These are phyloP conservation scores for Drosophila greeni DNA, from an alignment of 2,888 invertebrate species.

Conservation along the genomic window DNA sequence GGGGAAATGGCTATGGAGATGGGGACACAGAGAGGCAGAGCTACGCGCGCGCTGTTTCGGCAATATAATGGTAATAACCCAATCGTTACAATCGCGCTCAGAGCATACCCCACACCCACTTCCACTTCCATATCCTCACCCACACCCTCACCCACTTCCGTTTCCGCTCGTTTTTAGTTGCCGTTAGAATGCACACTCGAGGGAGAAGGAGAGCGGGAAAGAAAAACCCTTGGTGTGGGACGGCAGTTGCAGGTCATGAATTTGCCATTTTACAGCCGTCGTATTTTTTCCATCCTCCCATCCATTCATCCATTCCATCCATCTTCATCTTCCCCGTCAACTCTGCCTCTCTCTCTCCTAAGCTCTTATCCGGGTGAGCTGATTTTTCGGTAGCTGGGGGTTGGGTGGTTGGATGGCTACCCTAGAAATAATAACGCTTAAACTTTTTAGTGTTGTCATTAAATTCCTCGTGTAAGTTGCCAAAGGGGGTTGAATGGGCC, in stretches of 20 bases:
- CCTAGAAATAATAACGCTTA: constrained; percentile 79
- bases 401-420: constrained; percentile 62
- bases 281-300: constrained; percentile 70
- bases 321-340: constrained; percentile 4
- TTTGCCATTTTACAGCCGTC: constrained; percentile 79
- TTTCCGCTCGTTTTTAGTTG: constrained; percentile 66
- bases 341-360: constrained; percentile 31
- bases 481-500: constrained; percentile 32
- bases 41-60: constrained; percentile 64
- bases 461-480: constrained; percentile 78
- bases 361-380: constrained; percentile 69
- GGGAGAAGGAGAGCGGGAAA: not conserved
- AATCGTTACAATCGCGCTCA: constrained; percentile 64
- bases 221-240: not conserved
- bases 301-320: constrained; percentile 23
- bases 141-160: no score
- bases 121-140: constrained; percentile 53
- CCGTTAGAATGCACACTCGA: constrained; percentile 64
- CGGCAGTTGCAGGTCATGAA: constrained; percentile 78
- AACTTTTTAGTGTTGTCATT: constrained; percentile 79
- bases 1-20: not conserved
- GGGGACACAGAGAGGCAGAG: constrained; percentile 3
- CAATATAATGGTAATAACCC: constrained; percentile 77
- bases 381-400: constrained; percentile 47
- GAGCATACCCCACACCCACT: not conserved